A percentile compares a stretch with the other conserved stretches of the same genome.
phyloP scores from a whole-genome alignment of 2,888 invertebrate genomes.

The Heliconius aoede region DNA sequence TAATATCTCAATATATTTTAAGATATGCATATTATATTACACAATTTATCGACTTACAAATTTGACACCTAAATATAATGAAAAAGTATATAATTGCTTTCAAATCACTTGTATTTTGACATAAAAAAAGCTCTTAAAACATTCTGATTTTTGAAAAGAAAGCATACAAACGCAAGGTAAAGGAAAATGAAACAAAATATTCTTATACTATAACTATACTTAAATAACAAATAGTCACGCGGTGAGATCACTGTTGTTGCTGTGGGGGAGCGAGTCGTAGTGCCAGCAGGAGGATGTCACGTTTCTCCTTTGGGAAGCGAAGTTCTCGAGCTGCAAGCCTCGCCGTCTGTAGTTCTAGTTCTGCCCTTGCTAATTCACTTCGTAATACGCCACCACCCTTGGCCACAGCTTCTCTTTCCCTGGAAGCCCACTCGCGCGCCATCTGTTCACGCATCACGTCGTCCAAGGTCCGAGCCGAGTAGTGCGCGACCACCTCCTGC shows the following conservation, averaged over 20 bases:
- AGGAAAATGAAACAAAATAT: constrained; percentile 60
- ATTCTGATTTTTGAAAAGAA: neutral
- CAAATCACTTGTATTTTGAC: neutral
- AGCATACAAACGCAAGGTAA: constrained; percentile 5
- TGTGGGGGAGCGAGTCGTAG: constrained; percentile 88
- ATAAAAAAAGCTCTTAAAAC: neutral
- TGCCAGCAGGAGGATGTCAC: constrained; percentile 96
- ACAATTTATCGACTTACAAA: constrained; percentile 3
- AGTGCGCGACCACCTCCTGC: constrained; percentile 95
- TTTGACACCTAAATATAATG: neutral
- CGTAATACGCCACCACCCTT: constrained; percentile 86
- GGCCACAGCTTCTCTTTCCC: constrained; percentile 73
- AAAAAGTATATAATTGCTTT: neutral
- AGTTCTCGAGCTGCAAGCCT: constrained; percentile 94
- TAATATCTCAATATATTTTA: neutral
- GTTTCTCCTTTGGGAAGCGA: constrained; percentile 97
- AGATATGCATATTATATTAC: constrained; percentile 1
- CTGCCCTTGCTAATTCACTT: constrained; percentile 91
- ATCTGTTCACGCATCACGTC: constrained; percentile 98
- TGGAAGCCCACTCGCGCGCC: constrained; percentile 97
- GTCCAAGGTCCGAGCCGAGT: constrained; percentile 95
- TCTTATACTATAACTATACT: constrained; percentile 78
- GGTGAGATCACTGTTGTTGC: constrained; percentile 78
- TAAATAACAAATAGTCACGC: constrained; percentile 68
- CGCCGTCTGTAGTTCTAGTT: constrained; percentile 93